Evolutionary conservation across 2,888 invertebrate species (phyloP), one percentile per base, ranked within the genome.

Genomic region (Eretmocerus hayati): DNA sequence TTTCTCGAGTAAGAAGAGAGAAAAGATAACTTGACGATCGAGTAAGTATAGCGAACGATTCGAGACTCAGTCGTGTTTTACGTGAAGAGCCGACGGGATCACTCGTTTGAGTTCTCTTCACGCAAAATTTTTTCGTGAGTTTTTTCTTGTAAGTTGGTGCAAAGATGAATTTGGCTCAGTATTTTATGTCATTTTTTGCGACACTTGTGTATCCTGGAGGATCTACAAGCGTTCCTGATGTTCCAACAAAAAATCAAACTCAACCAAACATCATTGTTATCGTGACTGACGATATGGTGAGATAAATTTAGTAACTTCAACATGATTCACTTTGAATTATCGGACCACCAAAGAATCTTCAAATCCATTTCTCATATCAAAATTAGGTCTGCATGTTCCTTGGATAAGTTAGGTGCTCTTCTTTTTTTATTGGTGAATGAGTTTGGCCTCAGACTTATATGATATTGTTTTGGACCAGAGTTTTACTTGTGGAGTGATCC

Each of bases 251-350:
- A 13, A 31, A 31, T 9, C 13, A 22, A 15, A 26, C 26, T 18
- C 20, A n/a, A 22, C 77, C 77, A 3, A 65, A 78, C 54, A 75
- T 79, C 42, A 60, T 79, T 20, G 69, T 77, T 42, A 76, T 79
- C 40, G 62, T 79, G 11, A 75, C 76, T 15, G 77, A 77, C 66
- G 77, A 77, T 61, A 58, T 77, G 64, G 77, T 77, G 63, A 69
- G 71, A 40, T 4, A 19, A 18, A 31, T n/a, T 31, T 18, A 8
- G n/a, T n/a, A n/a, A n/a, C n/a, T n/a, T n/a, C n/a, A n/a, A n/a
- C n/a, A n/a, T n/a, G n/a, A n/a, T n/a, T n/a, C n/a, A n/a, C n/a
- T n/a, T n/a, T n/a, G n/a, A n/a, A n/a, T n/a, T n/a, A n/a, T n/a
- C n/a, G n/a, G n/a, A n/a, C n/a, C n/a, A n/a, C n/a, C n/a, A n/a